These are phyloP conservation scores for Galaxea fascicularis DNA, from an alignment of 92 coral and sea anemone species.

Conservation along the genomic window DNA sequence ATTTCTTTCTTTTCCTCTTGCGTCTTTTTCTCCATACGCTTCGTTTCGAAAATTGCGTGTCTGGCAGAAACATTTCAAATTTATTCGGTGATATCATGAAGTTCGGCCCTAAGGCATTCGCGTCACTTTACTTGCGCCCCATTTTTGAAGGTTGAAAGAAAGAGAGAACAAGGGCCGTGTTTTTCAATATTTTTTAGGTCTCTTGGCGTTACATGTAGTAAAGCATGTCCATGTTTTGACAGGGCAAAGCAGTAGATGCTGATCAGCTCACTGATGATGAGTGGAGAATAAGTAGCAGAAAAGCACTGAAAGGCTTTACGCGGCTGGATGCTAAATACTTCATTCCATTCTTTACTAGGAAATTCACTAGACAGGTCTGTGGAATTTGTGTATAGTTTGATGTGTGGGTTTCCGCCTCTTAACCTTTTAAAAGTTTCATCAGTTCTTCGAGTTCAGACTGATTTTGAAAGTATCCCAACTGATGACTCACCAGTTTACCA, in stretches of 20 bases:
- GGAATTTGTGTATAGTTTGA: background rate
- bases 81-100: too few species aligned
- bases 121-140: too few species aligned
- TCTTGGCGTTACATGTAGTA: background rate
- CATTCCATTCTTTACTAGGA: constrained; percentile 96
- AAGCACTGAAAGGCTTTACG: constrained; percentile 92
- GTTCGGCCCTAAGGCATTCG: too few species aligned
- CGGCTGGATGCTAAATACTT: constrained; percentile 95
- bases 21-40: too few species aligned
- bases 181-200: background rate
- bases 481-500: too few species aligned
- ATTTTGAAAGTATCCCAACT: too few species aligned
- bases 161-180: too few species aligned
- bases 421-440: too few species aligned
- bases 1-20: too few species aligned
- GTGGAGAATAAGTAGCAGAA: constrained; percentile 90
- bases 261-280: constrained; percentile 98
- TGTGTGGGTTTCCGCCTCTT: background rate
- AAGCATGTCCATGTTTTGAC: background rate
- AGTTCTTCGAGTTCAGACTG: background rate
- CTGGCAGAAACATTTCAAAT: too few species aligned
- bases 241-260: constrained; percentile 99
- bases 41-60: too few species aligned
- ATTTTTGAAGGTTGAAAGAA: too few species aligned
- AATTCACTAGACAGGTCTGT: constrained; percentile 87